These are phyloP conservation scores for Sepiola atlantica DNA, from an alignment of 2,888 invertebrate genomes.

Conservation along the genomic window DNA sequence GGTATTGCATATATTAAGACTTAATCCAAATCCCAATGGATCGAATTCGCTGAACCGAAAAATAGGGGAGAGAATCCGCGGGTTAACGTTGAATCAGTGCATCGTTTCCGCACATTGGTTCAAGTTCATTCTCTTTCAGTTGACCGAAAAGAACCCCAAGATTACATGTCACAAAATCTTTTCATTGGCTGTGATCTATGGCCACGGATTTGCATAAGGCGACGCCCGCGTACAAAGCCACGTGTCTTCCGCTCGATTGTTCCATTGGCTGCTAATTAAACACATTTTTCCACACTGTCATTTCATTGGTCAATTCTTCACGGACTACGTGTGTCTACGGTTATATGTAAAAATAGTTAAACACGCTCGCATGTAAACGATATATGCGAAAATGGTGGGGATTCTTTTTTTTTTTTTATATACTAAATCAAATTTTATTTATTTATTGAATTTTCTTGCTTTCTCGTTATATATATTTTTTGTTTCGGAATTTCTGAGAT, in stretches of 20 bases:
- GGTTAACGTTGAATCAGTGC: not conserved
- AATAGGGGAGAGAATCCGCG: not conserved
- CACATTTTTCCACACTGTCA: conserved; percentile 39
- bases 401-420: no score
- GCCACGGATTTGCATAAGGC: conserved; percentile 12
- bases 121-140: conserved; percentile 35
- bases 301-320: conserved; percentile 25
- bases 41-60: not conserved
- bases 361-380: not conserved
- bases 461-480: no score
- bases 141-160: conserved; percentile 7
- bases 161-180: conserved; percentile 43
- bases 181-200: conserved; percentile 44
- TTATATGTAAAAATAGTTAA: not conserved
- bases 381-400: not conserved
- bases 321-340: not conserved
- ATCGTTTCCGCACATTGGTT: conserved; percentile 37
- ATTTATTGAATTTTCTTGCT: no score
- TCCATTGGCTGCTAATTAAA: conserved; percentile 42
- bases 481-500: no score
- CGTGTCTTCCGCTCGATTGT: conserved; percentile 40
- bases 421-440: no score
- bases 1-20: not conserved
- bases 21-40: not conserved
- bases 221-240: conserved; percentile 33